These are phyloP conservation scores for Microplitis manilae DNA, from an alignment of 2,888 invertebrate genomes.

Conservation along the genomic window DNA sequence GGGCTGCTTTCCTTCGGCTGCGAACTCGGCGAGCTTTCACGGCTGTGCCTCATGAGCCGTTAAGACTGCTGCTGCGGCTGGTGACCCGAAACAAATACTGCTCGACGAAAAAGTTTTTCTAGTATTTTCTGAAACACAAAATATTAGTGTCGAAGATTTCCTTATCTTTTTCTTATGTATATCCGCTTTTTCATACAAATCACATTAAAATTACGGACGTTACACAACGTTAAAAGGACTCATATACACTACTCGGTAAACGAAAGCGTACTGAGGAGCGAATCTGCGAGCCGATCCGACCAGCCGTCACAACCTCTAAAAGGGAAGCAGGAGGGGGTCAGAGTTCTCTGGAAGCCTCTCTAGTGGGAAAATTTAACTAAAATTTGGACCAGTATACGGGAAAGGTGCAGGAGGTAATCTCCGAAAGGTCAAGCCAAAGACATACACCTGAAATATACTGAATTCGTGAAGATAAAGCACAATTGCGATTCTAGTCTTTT, in stretches of 20 bases:
- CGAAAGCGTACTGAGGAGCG: slow-evolving; percentile 6
- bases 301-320: background rate
- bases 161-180: too few relatives aligned
- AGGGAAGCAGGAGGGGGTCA: background rate
- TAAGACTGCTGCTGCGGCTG: slow-evolving; percentile 10
- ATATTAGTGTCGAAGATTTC: background rate
- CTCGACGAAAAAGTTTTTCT: background rate
- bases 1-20: background rate
- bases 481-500: too few relatives aligned
- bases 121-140: slow-evolving; percentile 6
- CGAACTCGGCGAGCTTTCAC: background rate
- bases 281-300: background rate
- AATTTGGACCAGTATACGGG: background rate
- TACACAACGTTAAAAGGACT: slow-evolving; percentile 3
- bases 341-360: background rate
- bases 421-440: slow-evolving; percentile 19
- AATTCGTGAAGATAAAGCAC: too few relatives aligned
- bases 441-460: slow-evolving; percentile 12
- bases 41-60: slow-evolving; percentile 10
- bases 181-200: background rate
- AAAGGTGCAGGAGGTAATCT: slow-evolving; percentile 1
- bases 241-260: slow-evolving; percentile 12
- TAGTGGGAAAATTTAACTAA: background rate
- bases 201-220: background rate
- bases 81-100: background rate